Percentiles rank a stretch among this genome's conserved stretches.
Evolutionary conservation across 2,797 vertebrate species (phyloP).

Genomic region (Dryobates pubescens): DNA sequence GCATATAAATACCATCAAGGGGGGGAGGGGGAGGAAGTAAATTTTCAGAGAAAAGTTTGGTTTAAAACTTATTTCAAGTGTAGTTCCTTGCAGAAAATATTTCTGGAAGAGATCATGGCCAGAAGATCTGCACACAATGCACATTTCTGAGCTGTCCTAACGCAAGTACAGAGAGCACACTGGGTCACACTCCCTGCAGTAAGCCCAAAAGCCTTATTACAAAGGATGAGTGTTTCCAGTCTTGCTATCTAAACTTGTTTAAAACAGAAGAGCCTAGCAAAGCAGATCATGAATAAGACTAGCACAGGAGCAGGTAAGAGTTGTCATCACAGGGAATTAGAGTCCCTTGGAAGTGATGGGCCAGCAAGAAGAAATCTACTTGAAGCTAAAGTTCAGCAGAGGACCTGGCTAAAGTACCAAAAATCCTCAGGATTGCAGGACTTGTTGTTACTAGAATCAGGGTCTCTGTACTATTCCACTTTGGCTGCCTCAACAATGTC

Average conservation of each 20-base stretch:
- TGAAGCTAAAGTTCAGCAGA: neutral
- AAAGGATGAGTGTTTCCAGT: neutral
- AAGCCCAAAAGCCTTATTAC: neutral
- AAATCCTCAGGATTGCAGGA: neutral
- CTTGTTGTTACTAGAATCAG: neutral
- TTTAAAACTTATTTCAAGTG: neutral
- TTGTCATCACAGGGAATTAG: neutral
- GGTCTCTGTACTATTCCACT: neutral
- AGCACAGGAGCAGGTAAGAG: neutral
- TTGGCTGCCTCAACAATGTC: neutral
- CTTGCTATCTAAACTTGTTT: neutral
- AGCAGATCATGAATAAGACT: neutral
- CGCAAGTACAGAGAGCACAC: neutral
- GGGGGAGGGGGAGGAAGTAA: neutral
- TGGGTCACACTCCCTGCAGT: neutral
- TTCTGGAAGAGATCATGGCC: neutral
- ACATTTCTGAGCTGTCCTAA: neutral
- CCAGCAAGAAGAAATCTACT: neutral
- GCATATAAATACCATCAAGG: neutral
- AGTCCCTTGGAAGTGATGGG: neutral
- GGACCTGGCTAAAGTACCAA: neutral
- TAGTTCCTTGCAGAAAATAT: neutral
- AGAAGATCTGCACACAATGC: neutral
- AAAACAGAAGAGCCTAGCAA: neutral
- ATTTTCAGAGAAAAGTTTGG: neutral